phyloP scores from a whole-genome alignment of 2,797 vertebrate species.

The Ataeniobius toweri region DNA sequence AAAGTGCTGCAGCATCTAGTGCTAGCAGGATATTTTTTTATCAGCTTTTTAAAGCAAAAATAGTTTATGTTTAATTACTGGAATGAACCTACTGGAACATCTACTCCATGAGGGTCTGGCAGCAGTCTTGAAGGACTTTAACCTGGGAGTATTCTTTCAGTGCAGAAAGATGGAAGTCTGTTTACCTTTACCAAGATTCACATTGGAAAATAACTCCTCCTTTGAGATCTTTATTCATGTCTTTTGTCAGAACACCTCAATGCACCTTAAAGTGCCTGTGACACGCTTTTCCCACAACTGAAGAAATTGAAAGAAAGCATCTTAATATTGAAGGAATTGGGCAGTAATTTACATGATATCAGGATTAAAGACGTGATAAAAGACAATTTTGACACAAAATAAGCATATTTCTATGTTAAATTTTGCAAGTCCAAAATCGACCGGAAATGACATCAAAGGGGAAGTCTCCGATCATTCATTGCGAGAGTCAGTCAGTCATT shows the following conservation, averaged over 20 bases:
- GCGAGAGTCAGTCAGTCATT: too few relatives aligned
- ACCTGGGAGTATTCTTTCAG: background rate
- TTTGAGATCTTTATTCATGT: background rate
- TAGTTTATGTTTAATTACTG: background rate
- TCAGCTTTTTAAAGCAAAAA: background rate
- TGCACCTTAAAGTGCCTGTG: too few relatives aligned
- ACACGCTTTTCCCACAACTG: too few relatives aligned
- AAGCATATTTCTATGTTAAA: too few relatives aligned
- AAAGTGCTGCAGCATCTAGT: background rate
- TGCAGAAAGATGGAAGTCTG: background rate
- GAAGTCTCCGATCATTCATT: too few relatives aligned
- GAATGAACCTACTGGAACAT: background rate
- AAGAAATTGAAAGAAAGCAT: too few relatives aligned
- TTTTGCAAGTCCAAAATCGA: too few relatives aligned
- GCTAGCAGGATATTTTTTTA: slow-evolving; percentile 3
- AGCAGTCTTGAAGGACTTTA: background rate
- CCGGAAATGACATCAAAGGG: too few relatives aligned
- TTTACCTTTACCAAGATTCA: background rate
- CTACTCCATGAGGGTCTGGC: background rate
- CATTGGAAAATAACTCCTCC: background rate
- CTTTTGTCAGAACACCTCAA: background rate
- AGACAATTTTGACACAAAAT: too few relatives aligned
- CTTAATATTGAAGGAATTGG: too few relatives aligned
- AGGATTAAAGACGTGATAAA: too few relatives aligned
- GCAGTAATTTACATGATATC: too few relatives aligned